Base-by-base conservation (phyloP, 2,113 vertebrate genomes). In the Heterotilapia buettikoferi region DNA sequence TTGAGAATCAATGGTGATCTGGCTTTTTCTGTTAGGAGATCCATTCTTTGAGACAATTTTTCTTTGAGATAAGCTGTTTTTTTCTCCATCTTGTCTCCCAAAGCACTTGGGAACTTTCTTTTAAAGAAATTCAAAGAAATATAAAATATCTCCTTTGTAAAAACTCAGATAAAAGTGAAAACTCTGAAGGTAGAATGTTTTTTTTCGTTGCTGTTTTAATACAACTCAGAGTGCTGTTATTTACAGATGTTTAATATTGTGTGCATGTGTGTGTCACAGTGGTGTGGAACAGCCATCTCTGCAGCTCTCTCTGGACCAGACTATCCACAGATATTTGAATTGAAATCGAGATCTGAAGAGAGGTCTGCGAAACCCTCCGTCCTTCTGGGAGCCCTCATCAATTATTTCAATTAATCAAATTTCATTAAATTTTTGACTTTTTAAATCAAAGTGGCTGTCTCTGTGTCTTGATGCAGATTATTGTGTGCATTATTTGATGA, bases 251-350 rank as follows among this genome's bases (percentile, higher is more conserved):
- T 80, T 33, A 76, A 59, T 33, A 9, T 9, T 86, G 5, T 61
- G 14, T 87, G 33, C 16, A 2, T 83, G 33, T 87, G 78, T 93
- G 82, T 93, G 68, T 89, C 26, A 31, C 90, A 96, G 95, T 31
- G 93, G 92, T 3, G 95, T 96, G 85, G 90, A 94, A 91, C 76
- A 95, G 82, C 92, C 94, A 3, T 87, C 80, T 40, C 83, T 94
- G 50, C 88, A 90, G 90, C 93, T 96, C 14, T 95, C 94, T 21
- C 13, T 96, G 88, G 92, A 92, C 79, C 95, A 95, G 88, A 68
- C 57, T 4, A 7, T 43, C 50, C 26, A 53, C 21, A 84, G 80
- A 79, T 85, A 68, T 66, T 16, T 36, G 43, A 89, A 12, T 9
- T 91, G 90, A 91, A 66, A 38, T 26, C 1, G 4, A 7, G 54